phyloP scores from a whole-genome alignment of 2,113 vertebrate species.

The Pollachius pollachius region DNA sequence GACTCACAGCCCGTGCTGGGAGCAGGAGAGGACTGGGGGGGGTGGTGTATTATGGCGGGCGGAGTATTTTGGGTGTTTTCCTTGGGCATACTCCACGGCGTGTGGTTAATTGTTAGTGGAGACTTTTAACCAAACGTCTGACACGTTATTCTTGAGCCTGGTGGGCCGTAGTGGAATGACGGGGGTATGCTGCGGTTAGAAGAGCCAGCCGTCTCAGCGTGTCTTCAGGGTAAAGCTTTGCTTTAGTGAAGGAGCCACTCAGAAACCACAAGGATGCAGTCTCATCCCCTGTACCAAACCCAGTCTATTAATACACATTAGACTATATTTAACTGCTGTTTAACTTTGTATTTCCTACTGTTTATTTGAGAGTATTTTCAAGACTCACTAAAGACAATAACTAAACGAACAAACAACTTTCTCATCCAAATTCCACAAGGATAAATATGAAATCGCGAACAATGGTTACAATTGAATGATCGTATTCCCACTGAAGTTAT shows the following conservation, averaged over 20 bases:
- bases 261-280: slow-evolving; percentile 46
- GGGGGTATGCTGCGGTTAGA: slow-evolving; percentile 38
- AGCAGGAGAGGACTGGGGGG: not conserved
- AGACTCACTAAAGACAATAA: slow-evolving; percentile 6
- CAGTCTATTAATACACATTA: too few species aligned
- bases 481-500: too few species aligned
- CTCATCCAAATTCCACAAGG: slow-evolving; percentile 9
- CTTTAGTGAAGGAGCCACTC: slow-evolving; percentile 58
- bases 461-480: too few species aligned
- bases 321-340: too few species aligned
- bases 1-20: slow-evolving; percentile 1
- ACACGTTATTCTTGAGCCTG: slow-evolving; percentile 62
- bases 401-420: slow-evolving; percentile 16
- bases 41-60: not conserved
- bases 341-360: slow-evolving; percentile 1
- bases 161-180: slow-evolving; percentile 56
- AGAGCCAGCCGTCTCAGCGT: slow-evolving; percentile 39
- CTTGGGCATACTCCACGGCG: slow-evolving; percentile 63
- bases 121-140: slow-evolving; percentile 66
- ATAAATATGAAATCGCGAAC: not conserved
- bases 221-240: slow-evolving; percentile 33
- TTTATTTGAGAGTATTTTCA: not conserved
- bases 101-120: slow-evolving; percentile 72
- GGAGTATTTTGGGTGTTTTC: slow-evolving; percentile 53
- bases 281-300: too few species aligned